phyloP scores from a whole-genome alignment of 2,797 vertebrate genomes.

The Takifugu ocellatus region DNA sequence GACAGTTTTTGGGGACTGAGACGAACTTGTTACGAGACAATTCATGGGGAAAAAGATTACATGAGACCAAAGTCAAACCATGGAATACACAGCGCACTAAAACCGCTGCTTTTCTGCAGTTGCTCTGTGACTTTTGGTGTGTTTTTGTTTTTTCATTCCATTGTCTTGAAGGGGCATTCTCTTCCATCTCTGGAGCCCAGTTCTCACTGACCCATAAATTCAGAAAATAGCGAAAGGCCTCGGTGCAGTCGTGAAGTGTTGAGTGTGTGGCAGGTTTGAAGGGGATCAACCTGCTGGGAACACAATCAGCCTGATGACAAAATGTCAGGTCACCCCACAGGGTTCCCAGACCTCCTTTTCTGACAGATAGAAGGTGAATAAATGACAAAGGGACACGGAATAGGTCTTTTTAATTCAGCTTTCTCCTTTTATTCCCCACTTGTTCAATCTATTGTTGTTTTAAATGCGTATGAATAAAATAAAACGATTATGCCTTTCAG shows the following conservation, averaged over 20 bases:
- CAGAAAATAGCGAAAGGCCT: conserved; percentile 11
- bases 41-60: not conserved
- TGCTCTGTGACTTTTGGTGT: not conserved
- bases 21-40: not conserved
- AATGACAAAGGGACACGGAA: conserved; percentile 22
- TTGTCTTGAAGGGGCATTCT: conserved; percentile 4
- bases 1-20: not conserved
- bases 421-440: not conserved
- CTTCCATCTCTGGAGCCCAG: conserved; percentile 28
- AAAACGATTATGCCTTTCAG: too few relatives aligned
- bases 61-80: too few relatives aligned
- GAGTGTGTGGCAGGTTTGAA: conserved; percentile 17
- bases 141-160: not conserved
- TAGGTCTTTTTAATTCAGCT: conserved; percentile 9
- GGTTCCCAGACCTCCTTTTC: conserved; percentile 48
- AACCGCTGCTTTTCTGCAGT: not conserved
- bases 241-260: conserved; percentile 15
- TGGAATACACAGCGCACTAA: not conserved
- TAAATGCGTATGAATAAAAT: not conserved
- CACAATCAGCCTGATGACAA: conserved; percentile 67
- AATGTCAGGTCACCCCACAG: conserved; percentile 64
- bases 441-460: conserved; percentile 20
- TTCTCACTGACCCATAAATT: conserved; percentile 55
- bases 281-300: conserved; percentile 56
- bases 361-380: conserved; percentile 29